These are phyloP conservation scores for Machimus rusticus DNA, from an alignment of 2,888 invertebrate genomes.

Conservation along the genomic window DNA sequence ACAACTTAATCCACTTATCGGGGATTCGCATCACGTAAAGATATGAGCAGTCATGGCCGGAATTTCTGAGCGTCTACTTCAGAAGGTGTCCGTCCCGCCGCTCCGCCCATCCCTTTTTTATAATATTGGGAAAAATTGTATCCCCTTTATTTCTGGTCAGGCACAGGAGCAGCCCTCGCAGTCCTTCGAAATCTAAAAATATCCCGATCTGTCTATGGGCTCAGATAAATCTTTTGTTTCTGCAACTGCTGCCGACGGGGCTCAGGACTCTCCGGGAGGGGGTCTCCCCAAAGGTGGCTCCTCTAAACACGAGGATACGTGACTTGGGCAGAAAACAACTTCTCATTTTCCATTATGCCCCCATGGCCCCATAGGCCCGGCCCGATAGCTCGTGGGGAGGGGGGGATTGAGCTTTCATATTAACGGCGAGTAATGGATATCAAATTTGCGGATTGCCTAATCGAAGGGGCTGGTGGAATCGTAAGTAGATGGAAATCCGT, in stretches of 20 bases:
- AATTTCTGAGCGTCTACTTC: background rate
- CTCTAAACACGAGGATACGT: background rate
- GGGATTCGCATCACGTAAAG: conserved; percentile 34
- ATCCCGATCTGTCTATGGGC: background rate
- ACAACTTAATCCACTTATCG: conserved; percentile 41
- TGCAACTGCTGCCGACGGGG: background rate
- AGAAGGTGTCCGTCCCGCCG: background rate
- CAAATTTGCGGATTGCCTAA: conserved; percentile 29
- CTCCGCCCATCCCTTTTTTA: background rate
- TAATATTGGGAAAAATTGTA: background rate
- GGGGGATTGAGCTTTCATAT: background rate
- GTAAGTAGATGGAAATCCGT: conserved; percentile 25
- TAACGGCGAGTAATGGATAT: conserved; percentile 34
- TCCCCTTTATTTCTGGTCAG: background rate
- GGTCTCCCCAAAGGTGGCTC: background rate
- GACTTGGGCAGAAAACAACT: background rate
- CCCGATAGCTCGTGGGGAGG: background rate
- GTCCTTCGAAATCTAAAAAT: conserved; percentile 24
- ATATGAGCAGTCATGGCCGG: conserved; percentile 33
- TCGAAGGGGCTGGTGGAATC: background rate
- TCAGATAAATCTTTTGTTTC: conserved; percentile 36
- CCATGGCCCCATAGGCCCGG: background rate
- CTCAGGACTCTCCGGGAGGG: background rate
- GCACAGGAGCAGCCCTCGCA: background rate
- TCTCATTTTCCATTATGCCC: background rate